phyloP scores from a whole-genome alignment of 1,140 invertebrate genomes.

The Monomorium pharaonis region DNA sequence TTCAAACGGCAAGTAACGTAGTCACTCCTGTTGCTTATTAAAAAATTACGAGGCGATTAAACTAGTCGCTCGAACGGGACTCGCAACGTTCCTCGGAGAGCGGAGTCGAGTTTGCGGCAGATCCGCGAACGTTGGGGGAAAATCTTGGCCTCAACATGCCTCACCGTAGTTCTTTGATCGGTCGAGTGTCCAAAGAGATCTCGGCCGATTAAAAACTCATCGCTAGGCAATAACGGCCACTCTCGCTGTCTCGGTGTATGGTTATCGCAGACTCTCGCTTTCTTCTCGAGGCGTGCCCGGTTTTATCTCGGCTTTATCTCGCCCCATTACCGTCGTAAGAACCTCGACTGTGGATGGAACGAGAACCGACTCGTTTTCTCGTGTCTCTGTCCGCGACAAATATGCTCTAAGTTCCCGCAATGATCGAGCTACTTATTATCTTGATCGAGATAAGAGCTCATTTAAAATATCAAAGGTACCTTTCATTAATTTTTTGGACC shows the following conservation, averaged over 20 bases:
- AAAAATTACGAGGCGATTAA: constrained; percentile 49
- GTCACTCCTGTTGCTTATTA: constrained; percentile 7
- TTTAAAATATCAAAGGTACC: constrained; percentile 27
- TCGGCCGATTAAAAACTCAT: constrained; percentile 70
- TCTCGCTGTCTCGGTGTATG: constrained; percentile 15
- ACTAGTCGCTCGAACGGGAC: constrained; percentile 33
- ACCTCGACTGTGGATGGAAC: constrained; percentile 39
- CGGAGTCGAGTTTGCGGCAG: not conserved
- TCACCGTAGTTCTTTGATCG: constrained; percentile 59
- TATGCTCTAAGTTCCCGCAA: not conserved
- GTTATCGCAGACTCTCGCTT: constrained; percentile 70
- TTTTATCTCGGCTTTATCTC: constrained; percentile 70
- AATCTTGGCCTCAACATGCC: constrained; percentile 26
- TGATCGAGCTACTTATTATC: constrained; percentile 50
- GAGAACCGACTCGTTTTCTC: constrained; percentile 60
- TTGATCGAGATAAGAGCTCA: constrained; percentile 48
- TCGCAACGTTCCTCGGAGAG: not conserved
- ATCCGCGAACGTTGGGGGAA: constrained; percentile 35
- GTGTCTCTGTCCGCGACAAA: constrained; percentile 47
- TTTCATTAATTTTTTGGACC: constrained; percentile 11
- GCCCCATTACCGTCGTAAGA: constrained; percentile 70
- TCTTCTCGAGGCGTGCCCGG: constrained; percentile 57
- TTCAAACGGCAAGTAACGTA: not conserved
- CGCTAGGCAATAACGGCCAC: constrained; percentile 64
- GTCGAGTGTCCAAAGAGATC: constrained; percentile 61